Evolutionary conservation across 64 coral and sea anemone species (phyloP).

Genomic region (Porites australiensis): DNA sequence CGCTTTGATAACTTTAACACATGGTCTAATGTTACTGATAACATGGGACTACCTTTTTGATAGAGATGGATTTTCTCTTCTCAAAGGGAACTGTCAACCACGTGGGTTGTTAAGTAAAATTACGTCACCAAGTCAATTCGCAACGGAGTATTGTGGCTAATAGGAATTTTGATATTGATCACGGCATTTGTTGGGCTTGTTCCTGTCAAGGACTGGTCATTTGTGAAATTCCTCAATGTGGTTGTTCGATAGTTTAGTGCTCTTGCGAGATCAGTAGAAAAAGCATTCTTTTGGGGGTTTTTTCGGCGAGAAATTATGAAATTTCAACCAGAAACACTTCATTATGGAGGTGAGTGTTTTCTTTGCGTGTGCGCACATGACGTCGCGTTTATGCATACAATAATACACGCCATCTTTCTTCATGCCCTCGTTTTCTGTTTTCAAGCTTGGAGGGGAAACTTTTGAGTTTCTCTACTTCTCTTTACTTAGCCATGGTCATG

Average conservation of each 20-base stretch:
- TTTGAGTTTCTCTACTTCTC: conserved; percentile 70
- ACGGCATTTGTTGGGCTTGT: conserved; percentile 32
- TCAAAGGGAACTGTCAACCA: conserved; percentile 79
- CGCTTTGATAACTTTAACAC: no score
- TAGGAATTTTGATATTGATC: conserved; percentile 85
- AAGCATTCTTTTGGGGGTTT: neutral
- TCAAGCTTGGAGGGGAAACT: conserved; percentile 74
- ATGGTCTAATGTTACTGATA: neutral
- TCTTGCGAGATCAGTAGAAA: neutral
- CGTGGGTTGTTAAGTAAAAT: conserved; percentile 87
- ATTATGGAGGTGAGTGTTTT: conserved; percentile 86
- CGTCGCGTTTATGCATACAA: conserved; percentile 94
- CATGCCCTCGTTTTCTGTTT: conserved; percentile 77
- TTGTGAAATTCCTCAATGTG: neutral
- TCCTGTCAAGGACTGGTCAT: neutral
- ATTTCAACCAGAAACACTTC: conserved; percentile 84
- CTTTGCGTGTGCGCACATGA: conserved; percentile 99
- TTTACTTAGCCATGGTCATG: conserved; percentile 94
- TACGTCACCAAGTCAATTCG: conserved; percentile 80
- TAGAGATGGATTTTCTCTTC: conserved; percentile 61
- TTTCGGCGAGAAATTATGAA: conserved; percentile 75
- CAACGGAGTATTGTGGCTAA: conserved; percentile 22
- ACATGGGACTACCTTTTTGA: neutral
- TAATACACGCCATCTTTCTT: conserved; percentile 99
- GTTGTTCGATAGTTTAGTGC: neutral